Base-by-base conservation (phyloP, 1,140 invertebrate genomes). In the Panagrolaimus sp. region DNA sequence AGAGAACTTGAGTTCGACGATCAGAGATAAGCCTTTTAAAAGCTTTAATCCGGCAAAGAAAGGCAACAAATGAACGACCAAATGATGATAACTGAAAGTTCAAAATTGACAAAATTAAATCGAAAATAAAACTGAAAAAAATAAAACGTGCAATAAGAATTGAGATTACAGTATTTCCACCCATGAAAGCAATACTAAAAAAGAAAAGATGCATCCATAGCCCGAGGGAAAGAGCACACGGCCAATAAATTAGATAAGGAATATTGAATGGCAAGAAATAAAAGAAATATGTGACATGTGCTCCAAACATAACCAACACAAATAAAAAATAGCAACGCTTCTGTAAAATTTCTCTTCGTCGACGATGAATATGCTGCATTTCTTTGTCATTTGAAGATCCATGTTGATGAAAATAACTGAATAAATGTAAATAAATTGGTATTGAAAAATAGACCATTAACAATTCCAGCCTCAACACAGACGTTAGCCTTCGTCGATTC, bases 221-320 rank as follows among this genome's bases (percentile, higher is more conserved):
- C 6, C 75, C 75, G 38, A 47, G 64, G 28, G 62, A 79, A 44
- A 76, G 43, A n/a, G 48, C 66, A 32, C 68, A 74, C n/a, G 76
- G n/a, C 14, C 76, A 74, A 46, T 67, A 76, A 28, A 76, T 9
- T 6, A 69, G 38, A 26, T 47, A 71, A 21, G 77, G 77, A 24
- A 76, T 63, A 45, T 74, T 73, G 32, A 70, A 68, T 9, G 44
- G 48, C 21, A 78, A 48, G n/a, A 69, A 21, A 14, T 72, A 58
- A 38, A 79, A 76, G 12, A 79, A 48, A 55, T 76, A 76, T 45
- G 67, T 67, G 7, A 78, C 32, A 68, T 76, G 75, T 12, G 75
- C 72, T 38, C 65, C 14, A 6, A 68, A 46, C 26, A 79, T 67
- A 15, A 78, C 21, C 7, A 76, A n/a, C n/a, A 28, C 43, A 68